Evolutionary conservation across 1,140 invertebrate species (phyloP).

Genomic region (Caerostris darwini): DNA sequence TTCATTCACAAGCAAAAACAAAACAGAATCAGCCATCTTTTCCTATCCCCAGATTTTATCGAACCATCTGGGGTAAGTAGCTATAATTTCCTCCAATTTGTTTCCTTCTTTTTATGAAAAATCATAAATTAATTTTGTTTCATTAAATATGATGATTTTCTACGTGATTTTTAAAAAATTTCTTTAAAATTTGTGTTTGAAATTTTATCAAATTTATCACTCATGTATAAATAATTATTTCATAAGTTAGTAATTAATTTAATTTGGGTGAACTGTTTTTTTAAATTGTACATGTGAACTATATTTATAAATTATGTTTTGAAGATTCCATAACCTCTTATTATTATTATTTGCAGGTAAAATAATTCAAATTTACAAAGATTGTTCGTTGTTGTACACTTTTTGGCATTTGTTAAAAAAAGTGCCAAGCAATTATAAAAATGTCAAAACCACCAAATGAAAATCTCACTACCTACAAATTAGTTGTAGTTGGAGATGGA

Average conservation of each 20-base stretch:
- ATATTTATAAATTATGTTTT: background rate
- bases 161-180: background rate
- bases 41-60: background rate
- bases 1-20: background rate
- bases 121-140: background rate
- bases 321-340: background rate
- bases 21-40: conserved; percentile 43
- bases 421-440: conserved; percentile 76
- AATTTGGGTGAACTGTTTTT: background rate
- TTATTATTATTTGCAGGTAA: background rate
- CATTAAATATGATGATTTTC: background rate
- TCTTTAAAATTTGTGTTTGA: background rate
- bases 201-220: background rate
- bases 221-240: background rate
- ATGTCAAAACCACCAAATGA: conserved; percentile 89
- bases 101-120: background rate
- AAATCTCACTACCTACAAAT: conserved; percentile 86
- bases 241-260: background rate
- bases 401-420: background rate
- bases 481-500: conserved; percentile 82
- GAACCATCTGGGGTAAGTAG: background rate
- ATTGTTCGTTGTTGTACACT: no score
- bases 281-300: background rate
- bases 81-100: background rate
- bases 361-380: background rate